Conservation (phyloP, 2,797 vertebrate genomes). For the Benthosema pterotum region DNA sequence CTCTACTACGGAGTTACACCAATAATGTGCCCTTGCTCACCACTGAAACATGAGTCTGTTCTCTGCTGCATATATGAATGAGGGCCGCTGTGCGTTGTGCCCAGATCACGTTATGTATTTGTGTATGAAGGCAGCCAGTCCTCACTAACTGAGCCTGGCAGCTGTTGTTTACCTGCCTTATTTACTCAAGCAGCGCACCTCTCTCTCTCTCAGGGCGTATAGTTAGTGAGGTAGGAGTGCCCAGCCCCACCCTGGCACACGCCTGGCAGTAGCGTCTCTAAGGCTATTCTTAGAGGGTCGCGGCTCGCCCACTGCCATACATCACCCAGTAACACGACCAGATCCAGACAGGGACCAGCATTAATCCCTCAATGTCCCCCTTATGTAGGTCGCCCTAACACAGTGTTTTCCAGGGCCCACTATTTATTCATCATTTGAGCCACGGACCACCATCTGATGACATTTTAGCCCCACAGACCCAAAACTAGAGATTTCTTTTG, state of each 20-base stretch:
- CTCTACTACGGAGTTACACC: conserved; percentile 58
- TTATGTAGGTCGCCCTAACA: conserved; percentile 61
- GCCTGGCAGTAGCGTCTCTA: conserved; percentile 41
- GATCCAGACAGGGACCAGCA: conserved; percentile 43
- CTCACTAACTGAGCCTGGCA: conserved; percentile 70
- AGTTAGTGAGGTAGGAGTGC: conserved; percentile 32
- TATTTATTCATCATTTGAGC: no score
- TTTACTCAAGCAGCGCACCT: conserved; percentile 86
- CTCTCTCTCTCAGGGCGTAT: conserved; percentile 55
- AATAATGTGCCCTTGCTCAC: conserved; percentile 47
- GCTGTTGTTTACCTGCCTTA: conserved; percentile 87
- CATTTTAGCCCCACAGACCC: no score
- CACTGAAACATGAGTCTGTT: conserved; percentile 36
- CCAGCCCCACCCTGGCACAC: conserved; percentile 32
- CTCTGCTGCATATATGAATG: conserved; percentile 28
- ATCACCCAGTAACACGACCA: conserved; percentile 64
- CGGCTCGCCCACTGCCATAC: conserved; percentile 59
- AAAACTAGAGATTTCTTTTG: no score
- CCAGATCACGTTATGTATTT: background rate
- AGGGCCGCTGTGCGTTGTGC: background rate
- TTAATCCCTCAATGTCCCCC: conserved; percentile 58
- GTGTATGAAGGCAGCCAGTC: conserved; percentile 57
- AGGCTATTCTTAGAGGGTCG: conserved; percentile 73
- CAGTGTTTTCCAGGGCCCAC: no score
- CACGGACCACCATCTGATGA: no score